Conservation (phyloP, 2,888 invertebrate species). For the Teleogryllus oceanicus region DNA sequence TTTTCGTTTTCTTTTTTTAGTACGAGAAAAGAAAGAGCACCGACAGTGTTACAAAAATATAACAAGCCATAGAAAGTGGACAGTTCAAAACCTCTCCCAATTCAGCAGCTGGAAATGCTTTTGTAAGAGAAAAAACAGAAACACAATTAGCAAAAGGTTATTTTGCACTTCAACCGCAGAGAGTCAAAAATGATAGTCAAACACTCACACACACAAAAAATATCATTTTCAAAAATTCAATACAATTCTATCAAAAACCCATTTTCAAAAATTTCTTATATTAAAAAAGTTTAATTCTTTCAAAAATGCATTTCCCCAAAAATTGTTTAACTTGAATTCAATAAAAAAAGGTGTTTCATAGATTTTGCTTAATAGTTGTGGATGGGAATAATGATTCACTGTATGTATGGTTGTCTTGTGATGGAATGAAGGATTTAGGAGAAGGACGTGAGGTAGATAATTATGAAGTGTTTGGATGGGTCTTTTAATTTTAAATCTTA, state of each 20-base stretch:
- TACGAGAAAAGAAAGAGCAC: constrained; percentile 25
- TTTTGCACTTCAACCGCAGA: constrained; percentile 10
- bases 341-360: constrained; percentile 29
- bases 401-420: background rate
- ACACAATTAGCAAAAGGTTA: constrained; percentile 43
- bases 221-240: constrained; percentile 34
- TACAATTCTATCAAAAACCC: constrained; percentile 25
- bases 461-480: constrained; percentile 25
- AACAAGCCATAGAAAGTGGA: constrained; percentile 35
- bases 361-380: constrained; percentile 28
- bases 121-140: constrained; percentile 46
- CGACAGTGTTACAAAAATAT: constrained; percentile 32
- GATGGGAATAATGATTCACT: constrained; percentile 23
- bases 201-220: constrained; percentile 38
- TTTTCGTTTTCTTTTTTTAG: constrained; percentile 27
- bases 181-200: constrained; percentile 26
- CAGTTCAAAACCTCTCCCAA: constrained; percentile 48
- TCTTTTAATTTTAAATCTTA: constrained; percentile 24
- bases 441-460: constrained; percentile 6
- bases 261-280: constrained; percentile 22
- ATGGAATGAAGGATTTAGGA: constrained; percentile 18
- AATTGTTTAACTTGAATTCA: constrained; percentile 21
- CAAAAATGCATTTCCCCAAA: constrained; percentile 30
- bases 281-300: constrained; percentile 26
- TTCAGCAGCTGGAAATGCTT: constrained; percentile 50